Conservation (phyloP, 2,888 invertebrate genomes). For the Diaphora mendica region DNA sequence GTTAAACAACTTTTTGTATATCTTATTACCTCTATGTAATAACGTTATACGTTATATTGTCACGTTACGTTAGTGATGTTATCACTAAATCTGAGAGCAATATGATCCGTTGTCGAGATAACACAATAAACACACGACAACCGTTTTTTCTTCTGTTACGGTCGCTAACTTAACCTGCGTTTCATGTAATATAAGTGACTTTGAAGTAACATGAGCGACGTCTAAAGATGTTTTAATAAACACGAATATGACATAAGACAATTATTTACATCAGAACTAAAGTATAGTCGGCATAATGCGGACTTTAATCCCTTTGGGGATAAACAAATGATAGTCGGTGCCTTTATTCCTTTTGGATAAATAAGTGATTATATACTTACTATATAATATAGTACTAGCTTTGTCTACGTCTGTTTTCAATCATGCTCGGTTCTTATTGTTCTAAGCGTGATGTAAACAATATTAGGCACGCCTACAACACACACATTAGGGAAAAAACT, state of each 20-base stretch:
- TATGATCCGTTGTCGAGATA: conserved; percentile 38
- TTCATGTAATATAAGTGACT: background rate
- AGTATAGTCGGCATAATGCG: no score
- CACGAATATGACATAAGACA: no score
- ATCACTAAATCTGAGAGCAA: conserved; percentile 22
- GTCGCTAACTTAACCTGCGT: conserved; percentile 22
- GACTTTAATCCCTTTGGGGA: no score
- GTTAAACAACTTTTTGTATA: background rate
- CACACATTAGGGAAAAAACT: no score
- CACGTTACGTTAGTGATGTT: conserved; percentile 28
- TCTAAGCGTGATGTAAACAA: no score
- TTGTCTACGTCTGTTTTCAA: background rate
- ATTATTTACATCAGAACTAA: no score
- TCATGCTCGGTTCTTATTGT: no score
- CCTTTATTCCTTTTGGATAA: no score
- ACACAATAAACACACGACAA: conserved; percentile 26
- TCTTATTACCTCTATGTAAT: conserved; percentile 31
- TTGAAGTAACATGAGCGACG: background rate
- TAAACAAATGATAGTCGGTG: no score
- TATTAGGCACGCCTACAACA: no score
- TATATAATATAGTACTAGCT: no score
- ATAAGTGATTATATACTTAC: no score
- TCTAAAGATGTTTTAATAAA: background rate
- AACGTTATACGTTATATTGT: conserved; percentile 37
- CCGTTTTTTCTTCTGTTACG: conserved; percentile 38